Base-by-base conservation (phyloP, 2,113 vertebrate species). In the Reinhardtius hippoglossoides region DNA sequence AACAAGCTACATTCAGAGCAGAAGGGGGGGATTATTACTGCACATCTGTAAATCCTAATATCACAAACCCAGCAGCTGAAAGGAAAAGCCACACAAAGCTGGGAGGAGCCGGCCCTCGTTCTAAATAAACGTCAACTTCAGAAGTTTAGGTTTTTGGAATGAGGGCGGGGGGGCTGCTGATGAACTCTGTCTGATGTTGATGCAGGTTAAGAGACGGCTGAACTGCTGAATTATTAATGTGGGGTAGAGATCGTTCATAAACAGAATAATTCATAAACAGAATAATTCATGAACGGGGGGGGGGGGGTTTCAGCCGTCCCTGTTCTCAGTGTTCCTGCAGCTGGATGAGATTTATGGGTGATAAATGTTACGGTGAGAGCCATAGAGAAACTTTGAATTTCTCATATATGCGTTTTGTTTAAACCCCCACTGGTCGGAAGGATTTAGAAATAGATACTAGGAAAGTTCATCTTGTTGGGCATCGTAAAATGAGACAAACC, bases 171-270 rank as follows among this genome's bases (percentile, higher is more conserved):
- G 18, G 5, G 16, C 54, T 66, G 42, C 74, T 21, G 60, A 46
- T 20, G 50, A 54, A 54, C 50, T n/a, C 20, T 54, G 20, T n/a
- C 48, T 72, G 62, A 80, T 85, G 74, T 66, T 84, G 84, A 90
- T 84, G 82, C 80, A 46, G 85, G 90, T 87, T 91, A 90, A 89
- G 83, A 91, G 82, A 82, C 72, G 88, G 84, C 81, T 80, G 77
- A 61, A 44, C 26, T 23, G 56, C 27, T 92, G 71, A 86, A 91
- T 90, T 89, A 92, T 89, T 93, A 64, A 92, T 78, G 78, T 0
- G 71, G 67, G 65, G 54, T 55, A 82, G 26, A 42, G 80, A 84
- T 79, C 35, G 10, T 9, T 76, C 67, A 60, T 63, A 60, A 67
- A 20, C 80, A 74, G 88, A 92, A 91, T 92, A 85, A 86, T 85